Evolutionary conservation across 2,113 vertebrate species (phyloP), one percentile per base, ranked within the genome.

Genomic region (Oncorhynchus nerka): DNA sequence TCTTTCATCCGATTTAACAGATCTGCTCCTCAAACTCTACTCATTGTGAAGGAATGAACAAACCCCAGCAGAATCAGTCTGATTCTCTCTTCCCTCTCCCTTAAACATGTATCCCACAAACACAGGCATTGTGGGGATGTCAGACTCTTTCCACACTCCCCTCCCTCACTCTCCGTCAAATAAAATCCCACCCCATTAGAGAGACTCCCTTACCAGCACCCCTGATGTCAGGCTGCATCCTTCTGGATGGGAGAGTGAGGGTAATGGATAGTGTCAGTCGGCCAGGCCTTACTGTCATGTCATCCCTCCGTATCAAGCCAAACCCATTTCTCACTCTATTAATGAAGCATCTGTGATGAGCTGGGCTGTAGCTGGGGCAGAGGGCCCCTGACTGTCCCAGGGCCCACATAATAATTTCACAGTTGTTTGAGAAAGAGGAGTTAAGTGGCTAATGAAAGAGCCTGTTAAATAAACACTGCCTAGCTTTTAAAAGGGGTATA

Each of bases 401-500:
- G 81, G 81, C 77, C 80, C 76, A 73, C 75, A 83, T 89, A 84
- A 91, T 85, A 3, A 49, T 89, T 90, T 92, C 80, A 86, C 79
- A 82, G 86, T 87, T 89, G 82, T 85, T 86, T 77, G 68, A 78
- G 78, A 75, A 75, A 82, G 84, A 74, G 72, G 70, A 82, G 82
- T 79, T 87, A 84, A 88, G 83, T 80, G 81, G 78, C 84, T 90
- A 88, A 89, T 91, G 85, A 90, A 91, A 84, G 74, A 34, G 57
- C 83, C 82, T 79, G 79, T 91, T 90, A 87, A 85, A 89, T 89
- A 92, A 92, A 93, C 86, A 91, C 84, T 49, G 62, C 75, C 83
- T 55, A 57, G 64, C 68, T 85, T 82, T 82, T 28, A 74, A 75
- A 85, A 66, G 28, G 67, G 64, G 61, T 64, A 11, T 20, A 62